Conservation (phyloP, 1,140 invertebrate genomes). For the Lucilia sericata region DNA sequence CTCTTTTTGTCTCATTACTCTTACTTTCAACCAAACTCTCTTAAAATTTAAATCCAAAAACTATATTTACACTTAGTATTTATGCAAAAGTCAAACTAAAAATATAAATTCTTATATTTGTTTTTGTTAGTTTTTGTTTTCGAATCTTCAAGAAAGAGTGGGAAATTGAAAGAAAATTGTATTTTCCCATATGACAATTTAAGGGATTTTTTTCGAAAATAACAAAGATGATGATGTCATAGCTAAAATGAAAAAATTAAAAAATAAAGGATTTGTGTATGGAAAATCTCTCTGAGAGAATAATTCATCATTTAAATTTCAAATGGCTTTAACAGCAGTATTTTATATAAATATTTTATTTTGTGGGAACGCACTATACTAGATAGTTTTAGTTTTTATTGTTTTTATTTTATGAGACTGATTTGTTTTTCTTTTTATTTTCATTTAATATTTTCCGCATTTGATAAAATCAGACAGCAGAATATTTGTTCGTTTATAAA, state of each 20-base stretch:
- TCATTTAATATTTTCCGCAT: not conserved
- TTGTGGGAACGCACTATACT: not conserved
- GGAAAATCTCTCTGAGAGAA: not conserved
- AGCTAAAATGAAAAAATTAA: not conserved
- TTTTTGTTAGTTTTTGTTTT: too few species aligned
- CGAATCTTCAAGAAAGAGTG: not conserved
- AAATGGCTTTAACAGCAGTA: too few species aligned
- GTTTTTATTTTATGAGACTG: not conserved
- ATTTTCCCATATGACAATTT: constrained; percentile 1
- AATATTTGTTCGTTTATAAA: not conserved
- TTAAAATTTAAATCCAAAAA: too few species aligned
- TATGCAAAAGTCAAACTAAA: too few species aligned
- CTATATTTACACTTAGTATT: too few species aligned
- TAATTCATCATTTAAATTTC: not conserved
- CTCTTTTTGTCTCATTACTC: too few species aligned
- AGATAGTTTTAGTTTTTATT: not conserved
- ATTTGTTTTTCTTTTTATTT: constrained; percentile 6
- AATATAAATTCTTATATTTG: too few species aligned
- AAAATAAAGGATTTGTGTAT: not conserved
- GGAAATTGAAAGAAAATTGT: not conserved
- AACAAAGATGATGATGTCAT: constrained; percentile 15
- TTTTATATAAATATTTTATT: not conserved
- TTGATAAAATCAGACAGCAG: constrained; percentile 15
- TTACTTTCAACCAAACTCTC: too few species aligned
- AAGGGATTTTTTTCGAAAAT: not conserved